phyloP scores from a whole-genome alignment of 2,113 vertebrate species.

The Cygnus buccinator region DNA sequence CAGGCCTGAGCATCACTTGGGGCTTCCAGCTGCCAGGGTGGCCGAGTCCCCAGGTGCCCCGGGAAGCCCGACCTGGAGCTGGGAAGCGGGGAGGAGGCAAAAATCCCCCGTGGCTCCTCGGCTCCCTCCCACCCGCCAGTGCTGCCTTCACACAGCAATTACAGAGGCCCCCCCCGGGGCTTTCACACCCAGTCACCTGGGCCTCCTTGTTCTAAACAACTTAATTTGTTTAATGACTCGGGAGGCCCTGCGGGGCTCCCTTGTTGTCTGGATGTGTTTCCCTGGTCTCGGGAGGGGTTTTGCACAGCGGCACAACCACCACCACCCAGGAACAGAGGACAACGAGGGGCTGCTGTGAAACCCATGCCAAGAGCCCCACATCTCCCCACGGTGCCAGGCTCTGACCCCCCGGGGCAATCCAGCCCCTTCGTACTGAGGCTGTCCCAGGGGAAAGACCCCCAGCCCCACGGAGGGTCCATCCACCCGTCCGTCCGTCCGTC shows the following conservation, averaged over 20 bases:
- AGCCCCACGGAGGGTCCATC: not conserved
- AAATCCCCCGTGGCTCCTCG: not conserved
- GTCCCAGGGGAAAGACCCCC: not conserved
- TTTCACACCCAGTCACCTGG: conserved; percentile 34
- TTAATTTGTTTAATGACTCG: conserved; percentile 52
- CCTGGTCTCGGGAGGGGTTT: not conserved
- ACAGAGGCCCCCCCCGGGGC: not conserved
- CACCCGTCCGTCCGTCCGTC: not conserved
- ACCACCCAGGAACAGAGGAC: not conserved
- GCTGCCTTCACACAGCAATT: not conserved
- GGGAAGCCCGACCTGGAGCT: not conserved
- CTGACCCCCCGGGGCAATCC: not conserved
- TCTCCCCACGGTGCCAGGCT: rapidly evolving
- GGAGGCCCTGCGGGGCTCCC: not conserved
- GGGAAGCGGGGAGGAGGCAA: not conserved
- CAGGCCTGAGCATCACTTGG: not conserved
- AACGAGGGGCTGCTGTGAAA: not conserved
- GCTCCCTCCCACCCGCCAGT: not conserved
- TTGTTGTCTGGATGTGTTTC: not conserved
- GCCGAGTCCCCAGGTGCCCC: rapidly evolving
- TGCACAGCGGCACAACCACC: not conserved
- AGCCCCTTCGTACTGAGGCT: not conserved
- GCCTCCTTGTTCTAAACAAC: conserved; percentile 1
- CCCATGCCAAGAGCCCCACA: not conserved
- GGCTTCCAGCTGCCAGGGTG: not conserved